A percentile compares a stretch with the other conserved stretches of the same genome.
Evolutionary conservation across 1,140 invertebrate species (phyloP).

Genomic region (Ceratitis capitata): DNA sequence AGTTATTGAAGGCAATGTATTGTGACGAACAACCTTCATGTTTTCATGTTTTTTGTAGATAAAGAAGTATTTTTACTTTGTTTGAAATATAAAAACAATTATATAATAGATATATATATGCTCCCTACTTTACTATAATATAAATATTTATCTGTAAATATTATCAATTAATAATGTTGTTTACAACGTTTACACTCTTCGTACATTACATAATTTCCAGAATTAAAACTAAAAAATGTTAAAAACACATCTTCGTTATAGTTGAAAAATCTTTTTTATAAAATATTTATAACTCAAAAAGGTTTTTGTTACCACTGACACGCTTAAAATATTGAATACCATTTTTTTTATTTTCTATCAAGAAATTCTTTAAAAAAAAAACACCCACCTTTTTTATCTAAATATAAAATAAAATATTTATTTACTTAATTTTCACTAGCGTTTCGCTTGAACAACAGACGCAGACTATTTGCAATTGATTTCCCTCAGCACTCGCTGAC

Average conservation of each 20-base stretch:
- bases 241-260: not conserved
- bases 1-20: not conserved
- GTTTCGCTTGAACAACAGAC: conserved; percentile 39
- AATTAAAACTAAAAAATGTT: not conserved
- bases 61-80: not conserved
- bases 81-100: conserved; percentile 26
- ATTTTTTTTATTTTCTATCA: not conserved
- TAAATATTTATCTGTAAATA: not conserved
- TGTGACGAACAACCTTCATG: not conserved
- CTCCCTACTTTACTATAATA: no score
- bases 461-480: conserved; percentile 31
- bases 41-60: conserved; percentile 39
- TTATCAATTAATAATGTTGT: not conserved
- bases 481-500: not conserved
- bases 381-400: conserved; percentile 11
- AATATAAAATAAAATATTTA: not conserved
- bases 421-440: conserved; percentile 7
- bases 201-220: not conserved
- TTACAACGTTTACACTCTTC: not conserved
- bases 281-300: no score
- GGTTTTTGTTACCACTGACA: no score
- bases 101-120: no score
- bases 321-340: no score
- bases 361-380: not conserved
- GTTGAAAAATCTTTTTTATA: no score